Base-by-base conservation (phyloP, 2,113 vertebrate species). In the Panurus biarmicus region DNA sequence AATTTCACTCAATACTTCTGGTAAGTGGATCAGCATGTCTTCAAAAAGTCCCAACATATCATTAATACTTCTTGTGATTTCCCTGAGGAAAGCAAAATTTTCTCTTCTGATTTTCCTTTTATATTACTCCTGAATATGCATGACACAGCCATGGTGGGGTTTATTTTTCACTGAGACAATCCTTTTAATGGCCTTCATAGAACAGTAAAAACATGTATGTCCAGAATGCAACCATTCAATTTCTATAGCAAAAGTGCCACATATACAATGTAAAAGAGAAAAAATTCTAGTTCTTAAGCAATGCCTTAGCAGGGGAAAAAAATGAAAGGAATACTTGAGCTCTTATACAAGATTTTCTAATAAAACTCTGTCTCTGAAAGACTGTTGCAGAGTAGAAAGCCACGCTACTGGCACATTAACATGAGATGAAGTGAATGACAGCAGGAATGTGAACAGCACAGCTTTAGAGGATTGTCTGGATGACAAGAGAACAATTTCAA, bases 371-470 rank as follows among this genome's bases (percentile, higher is more conserved):
- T 77, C 85, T 95, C 78, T 95, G 45, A 89, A 94, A 92, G 72
- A 50, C 56, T 93, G 36, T 73, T 66, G 25, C 31, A 33, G 40
- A 95, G 47, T 74, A 76, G 45, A 90, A 85, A 94, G 28, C 57
- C 70, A 85, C 0, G 1, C 47, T 95, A 57, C 76, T 87, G 90
- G 79, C 73, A 70, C 66, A 85, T 87, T 94, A 77, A 72, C 94
- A 96, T 61, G 76, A 96, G 81, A 86, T 86, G 53, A 97, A 90
- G 71, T 48, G 82, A 97, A 92, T 73, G 83, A 90, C 90, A 93
- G 89, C 60, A 48, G 31, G 42, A 91, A 94, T 69, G 48, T 74
- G 87, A 96, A 66, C 8, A 86, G 53, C 83, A 87, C 0, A 0
- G 51, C 24, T 89, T 87, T 67, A 93, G 48, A 94, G 73, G 28